phyloP scores from a whole-genome alignment of 2,888 invertebrate species.

The Eupithecia dodoneata region DNA sequence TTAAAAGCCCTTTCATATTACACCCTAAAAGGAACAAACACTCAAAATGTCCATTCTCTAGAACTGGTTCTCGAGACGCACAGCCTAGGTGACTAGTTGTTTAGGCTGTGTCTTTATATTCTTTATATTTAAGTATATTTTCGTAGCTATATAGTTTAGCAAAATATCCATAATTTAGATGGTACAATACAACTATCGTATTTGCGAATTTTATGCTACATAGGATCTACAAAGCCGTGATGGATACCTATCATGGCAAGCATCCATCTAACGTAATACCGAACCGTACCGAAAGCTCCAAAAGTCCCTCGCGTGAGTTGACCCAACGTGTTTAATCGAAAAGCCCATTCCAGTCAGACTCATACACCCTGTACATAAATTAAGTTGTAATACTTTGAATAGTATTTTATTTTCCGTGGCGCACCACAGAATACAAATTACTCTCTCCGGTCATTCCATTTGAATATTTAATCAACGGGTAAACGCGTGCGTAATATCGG shows the following conservation, averaged over 20 bases:
- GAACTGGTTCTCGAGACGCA: too few relatives aligned
- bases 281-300: background rate
- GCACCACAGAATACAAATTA: conserved; percentile 10
- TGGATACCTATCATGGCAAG: background rate
- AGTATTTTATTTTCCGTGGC: conserved; percentile 33
- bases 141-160: background rate
- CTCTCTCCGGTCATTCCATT: conserved; percentile 19
- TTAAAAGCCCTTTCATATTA: too few relatives aligned
- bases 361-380: background rate
- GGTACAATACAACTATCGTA: background rate
- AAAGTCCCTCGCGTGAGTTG: background rate
- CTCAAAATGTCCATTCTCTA: too few relatives aligned
- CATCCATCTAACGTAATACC: background rate
- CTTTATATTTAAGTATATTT: background rate
- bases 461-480: conserved; percentile 26
- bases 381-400: background rate
- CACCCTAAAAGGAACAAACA: too few relatives aligned
- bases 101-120: too few relatives aligned
- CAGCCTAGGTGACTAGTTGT: too few relatives aligned
- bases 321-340: background rate
- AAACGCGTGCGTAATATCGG: conserved; percentile 24
- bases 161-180: background rate
- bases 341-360: background rate
- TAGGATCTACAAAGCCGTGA: conserved; percentile 6
- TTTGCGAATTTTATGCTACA: background rate